These are phyloP conservation scores for Aplochiton taeniatus DNA, from an alignment of 2,797 vertebrate genomes.

Conservation along the genomic window DNA sequence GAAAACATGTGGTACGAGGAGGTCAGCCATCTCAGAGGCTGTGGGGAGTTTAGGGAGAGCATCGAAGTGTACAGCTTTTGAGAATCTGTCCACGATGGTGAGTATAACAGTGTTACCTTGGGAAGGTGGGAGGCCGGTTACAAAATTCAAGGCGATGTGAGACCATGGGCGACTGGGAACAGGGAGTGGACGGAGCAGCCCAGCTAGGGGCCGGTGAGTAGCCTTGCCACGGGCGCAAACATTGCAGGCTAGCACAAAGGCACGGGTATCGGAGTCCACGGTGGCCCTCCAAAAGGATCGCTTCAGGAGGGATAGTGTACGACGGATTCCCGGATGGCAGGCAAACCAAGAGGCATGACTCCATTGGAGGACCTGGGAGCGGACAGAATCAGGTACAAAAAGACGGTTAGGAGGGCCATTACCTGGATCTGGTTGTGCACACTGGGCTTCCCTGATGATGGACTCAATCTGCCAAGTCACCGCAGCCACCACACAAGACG, in stretches of 20 bases:
- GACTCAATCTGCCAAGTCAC: constrained; percentile 4
- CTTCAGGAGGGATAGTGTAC: background rate
- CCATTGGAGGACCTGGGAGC: background rate
- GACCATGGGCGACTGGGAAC: too few relatives aligned
- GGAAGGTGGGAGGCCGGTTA: background rate
- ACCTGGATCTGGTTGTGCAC: background rate
- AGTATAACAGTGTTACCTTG: background rate
- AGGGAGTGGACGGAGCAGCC: background rate
- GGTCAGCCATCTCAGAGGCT: background rate
- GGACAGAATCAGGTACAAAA: constrained; percentile 1
- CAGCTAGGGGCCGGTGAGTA: background rate
- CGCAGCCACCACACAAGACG: background rate
- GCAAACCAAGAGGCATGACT: background rate
- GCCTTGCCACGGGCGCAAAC: background rate
- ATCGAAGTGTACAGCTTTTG: background rate
- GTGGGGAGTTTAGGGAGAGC: background rate
- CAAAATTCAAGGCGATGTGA: background rate
- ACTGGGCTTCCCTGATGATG: background rate
- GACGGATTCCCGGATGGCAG: background rate
- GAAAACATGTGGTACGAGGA: background rate
- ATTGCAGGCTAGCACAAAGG: background rate
- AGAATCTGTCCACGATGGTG: background rate
- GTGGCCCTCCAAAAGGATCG: background rate
- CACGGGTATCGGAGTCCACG: background rate
- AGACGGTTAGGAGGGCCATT: background rate